Evolutionary conservation across 1,140 invertebrate species (phyloP), one percentile per base, ranked within the genome.

Genomic region (Drosophila leontia): DNA sequence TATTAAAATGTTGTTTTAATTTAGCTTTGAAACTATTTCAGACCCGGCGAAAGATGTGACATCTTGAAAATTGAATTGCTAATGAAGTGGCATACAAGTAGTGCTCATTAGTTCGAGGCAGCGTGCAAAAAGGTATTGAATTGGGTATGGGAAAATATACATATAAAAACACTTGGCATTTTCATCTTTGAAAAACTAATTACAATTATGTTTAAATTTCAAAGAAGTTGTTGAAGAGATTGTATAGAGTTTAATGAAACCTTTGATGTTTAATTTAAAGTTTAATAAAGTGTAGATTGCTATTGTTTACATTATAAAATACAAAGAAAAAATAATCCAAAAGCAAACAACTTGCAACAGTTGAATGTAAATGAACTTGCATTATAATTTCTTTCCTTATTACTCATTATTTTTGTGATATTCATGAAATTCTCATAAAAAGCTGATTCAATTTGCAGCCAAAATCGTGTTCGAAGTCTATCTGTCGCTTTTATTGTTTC

Each of bases 1-100:
- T 75, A 62, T 78, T 78, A 68, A 70, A 55, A 59, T 71, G 75
- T 62, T 69, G 60, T 78, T 70, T 78, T 58, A 70, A 60, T 71
- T 61, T 78, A 37, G 50, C 64, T 78, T 55, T 60, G 53, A 51
- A 74, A 59, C 53, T 50, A 59, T 71, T 72, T 37, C 44, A 50
- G 53, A 35, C 11, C 3, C 19, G n/a, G n/a, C 39, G 13, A 68
- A 32, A 37, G 67, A 70, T 68, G 39, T 68, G 63, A 69, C 67
- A 68, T 55, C 67, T 68, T 45, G 63, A 35, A 45, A 55, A 70
- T 70, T 68, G 39, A 47, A 70, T 67, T 67, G 64, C 42, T 67
- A 67, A 55, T 68, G 62, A 56, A 70, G 67, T 67, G 67, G n/a
- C 34, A 23, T 13, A 15, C 59, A 63, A 35, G 37, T 15, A 32